Percentiles rank a stretch among this genome's conserved stretches.
These are phyloP conservation scores for Onychomys torridus DNA, from an alignment of 2,797 vertebrate species.

Conservation along the genomic window DNA sequence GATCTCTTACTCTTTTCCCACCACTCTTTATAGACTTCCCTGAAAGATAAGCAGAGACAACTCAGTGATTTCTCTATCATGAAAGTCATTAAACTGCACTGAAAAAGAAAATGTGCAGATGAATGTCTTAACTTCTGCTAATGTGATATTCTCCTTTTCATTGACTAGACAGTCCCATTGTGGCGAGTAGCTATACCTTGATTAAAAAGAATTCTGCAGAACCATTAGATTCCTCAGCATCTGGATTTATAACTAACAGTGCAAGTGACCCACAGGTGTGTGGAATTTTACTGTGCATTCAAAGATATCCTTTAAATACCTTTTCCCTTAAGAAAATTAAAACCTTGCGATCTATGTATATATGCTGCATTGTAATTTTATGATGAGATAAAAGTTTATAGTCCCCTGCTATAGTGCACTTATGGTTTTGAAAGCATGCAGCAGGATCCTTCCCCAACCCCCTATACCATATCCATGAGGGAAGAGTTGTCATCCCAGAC, in stretches of 20 bases:
- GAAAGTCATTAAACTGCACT: not conserved
- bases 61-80: not conserved
- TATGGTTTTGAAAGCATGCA: not conserved
- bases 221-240: not conserved
- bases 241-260: constrained; percentile 41
- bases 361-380: not conserved
- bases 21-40: not conserved
- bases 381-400: not conserved
- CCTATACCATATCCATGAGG: not conserved
- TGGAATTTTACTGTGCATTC: not conserved
- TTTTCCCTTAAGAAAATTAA: constrained; percentile 44
- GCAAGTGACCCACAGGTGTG: not conserved
- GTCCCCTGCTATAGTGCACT: not conserved
- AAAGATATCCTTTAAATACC: not conserved
- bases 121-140: not conserved
- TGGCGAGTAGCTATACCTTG: not conserved
- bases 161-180: not conserved
- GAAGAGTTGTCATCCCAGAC: not conserved
- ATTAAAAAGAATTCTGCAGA: constrained; percentile 32
- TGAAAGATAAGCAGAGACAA: not conserved
- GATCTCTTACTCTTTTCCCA: not conserved
- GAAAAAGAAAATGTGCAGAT: not conserved
- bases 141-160: not conserved
- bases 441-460: too few relatives aligned
- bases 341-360: not conserved